A percentile compares a stretch with the other conserved stretches of the same genome.
These are phyloP conservation scores for Urosaurus nigricauda DNA, from an alignment of 2,797 vertebrate species.

Conservation along the genomic window DNA sequence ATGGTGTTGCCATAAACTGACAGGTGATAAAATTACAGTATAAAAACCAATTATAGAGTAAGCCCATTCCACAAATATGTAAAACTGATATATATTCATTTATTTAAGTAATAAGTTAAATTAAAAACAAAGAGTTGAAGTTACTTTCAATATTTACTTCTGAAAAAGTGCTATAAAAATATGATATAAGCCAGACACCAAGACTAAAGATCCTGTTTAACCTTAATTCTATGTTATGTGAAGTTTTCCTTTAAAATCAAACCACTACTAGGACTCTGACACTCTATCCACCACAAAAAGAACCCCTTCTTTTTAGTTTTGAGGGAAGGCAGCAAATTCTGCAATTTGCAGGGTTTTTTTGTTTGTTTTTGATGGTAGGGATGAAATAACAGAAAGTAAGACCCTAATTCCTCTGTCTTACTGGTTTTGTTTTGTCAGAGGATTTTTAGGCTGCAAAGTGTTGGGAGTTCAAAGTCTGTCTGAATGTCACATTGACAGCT, in stretches of 20 bases:
- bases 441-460: not conserved
- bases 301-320: not conserved
- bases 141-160: not conserved
- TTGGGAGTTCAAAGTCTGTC: not conserved
- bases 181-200: constrained; percentile 12
- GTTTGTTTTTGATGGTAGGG: not conserved
- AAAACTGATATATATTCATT: constrained; percentile 9
- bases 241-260: constrained; percentile 2
- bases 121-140: constrained; percentile 12
- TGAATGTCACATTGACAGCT: not conserved
- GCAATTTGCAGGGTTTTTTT: too few relatives aligned
- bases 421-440: not conserved
- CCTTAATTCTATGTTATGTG: not conserved
- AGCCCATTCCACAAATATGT: not conserved
- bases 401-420: not conserved
- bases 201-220: constrained; percentile 17
- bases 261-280: not conserved
- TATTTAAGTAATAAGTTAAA: not conserved
- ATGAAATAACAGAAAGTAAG: not conserved
- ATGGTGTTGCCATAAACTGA: too few relatives aligned
- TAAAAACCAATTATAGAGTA: not conserved
- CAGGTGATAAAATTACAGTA: too few relatives aligned
- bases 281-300: not conserved
- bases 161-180: constrained; percentile 15
- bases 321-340: not conserved